Base-by-base conservation (phyloP, 2,113 vertebrate genomes). In the Naja naja region DNA sequence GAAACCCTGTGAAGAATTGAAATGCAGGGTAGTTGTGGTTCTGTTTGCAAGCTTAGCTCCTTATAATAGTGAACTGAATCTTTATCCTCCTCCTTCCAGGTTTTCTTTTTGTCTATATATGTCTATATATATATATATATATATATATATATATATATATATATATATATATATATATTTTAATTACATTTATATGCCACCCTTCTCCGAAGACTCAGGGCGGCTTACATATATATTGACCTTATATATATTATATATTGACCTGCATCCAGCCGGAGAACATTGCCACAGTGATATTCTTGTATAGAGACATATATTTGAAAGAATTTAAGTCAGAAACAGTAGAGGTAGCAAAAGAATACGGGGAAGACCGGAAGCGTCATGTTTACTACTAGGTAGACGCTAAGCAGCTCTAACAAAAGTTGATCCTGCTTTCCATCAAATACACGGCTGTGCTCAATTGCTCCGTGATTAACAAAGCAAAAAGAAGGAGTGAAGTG, bases 271-370 rank as follows among this genome's bases (percentile, higher is more conserved):
- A 5, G 94, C 30, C 0, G 14, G 93, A 86, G 93, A n/a, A 53
- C 92, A 4, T 2, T 12, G 93, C 89, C 49, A 92, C 86, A 91
- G 53, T 39, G 94, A 85, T 60, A 20, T 93, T n/a, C 87, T 96
- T 58, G 47, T 52, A 30, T 30, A 85, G 93, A 95, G 89, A 92
- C 16, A 49, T 93, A 88, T 87, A 94, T 56, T 91, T 96, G 93
- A 94, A 96, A 93, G 93, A 90, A 95, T 96, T 89, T 96, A 53
- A 56, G 55, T 23, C n/a, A 88, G 91, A 74, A 92, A 16, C 58
- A 30, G 55, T 20, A 6, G 49, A 39, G 23, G 47, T 7, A 27
- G 30, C 47, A n/a, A 4, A 60, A 52, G 47, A 90, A 56, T 20
- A 27, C 14, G 12, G 30, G 52, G 23, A 55, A 0, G 3, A 64